Conservation (phyloP, 2,888 invertebrate species). For the Psylliodes chrysocephalus region DNA sequence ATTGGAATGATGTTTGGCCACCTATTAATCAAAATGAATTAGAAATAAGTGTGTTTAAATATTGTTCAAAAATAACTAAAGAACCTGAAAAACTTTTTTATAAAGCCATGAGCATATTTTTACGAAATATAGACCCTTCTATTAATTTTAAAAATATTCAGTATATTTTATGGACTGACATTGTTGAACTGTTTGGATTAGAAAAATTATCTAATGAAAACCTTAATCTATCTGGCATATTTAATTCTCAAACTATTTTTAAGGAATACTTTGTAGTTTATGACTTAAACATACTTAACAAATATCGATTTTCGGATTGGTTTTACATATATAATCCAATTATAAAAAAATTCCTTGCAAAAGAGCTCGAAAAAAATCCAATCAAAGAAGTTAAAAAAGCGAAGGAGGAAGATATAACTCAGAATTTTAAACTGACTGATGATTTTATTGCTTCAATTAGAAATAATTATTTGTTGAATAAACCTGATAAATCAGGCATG, state of each 20-base stretch:
- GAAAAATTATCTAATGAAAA: constrained; percentile 68
- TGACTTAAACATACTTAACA: constrained; percentile 66
- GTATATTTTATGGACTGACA: constrained; percentile 67
- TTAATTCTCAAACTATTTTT: constrained; percentile 50
- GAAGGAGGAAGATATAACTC: background rate
- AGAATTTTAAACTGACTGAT: background rate
- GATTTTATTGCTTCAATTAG: constrained; percentile 34
- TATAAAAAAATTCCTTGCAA: constrained; percentile 58
- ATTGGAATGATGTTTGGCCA: constrained; percentile 64
- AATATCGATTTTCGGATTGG: constrained; percentile 70
- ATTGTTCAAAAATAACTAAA: constrained; percentile 66
- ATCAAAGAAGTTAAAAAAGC: constrained; percentile 25
- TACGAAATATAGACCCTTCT: constrained; percentile 58
- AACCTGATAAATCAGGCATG: constrained; percentile 34
- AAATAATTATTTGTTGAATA: constrained; percentile 25
- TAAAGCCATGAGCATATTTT: constrained; percentile 63
- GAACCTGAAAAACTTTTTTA: constrained; percentile 66
- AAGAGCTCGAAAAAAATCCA: constrained; percentile 50
- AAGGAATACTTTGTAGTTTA: constrained; percentile 67
- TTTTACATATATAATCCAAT: constrained; percentile 66
- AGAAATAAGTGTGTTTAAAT: constrained; percentile 65
- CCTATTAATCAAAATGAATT: constrained; percentile 63
- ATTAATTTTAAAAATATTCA: constrained; percentile 63
- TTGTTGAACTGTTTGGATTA: constrained; percentile 68
- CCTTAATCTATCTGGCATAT: constrained; percentile 51